These are phyloP conservation scores for Stenopsyche tienmushanensis DNA, from an alignment of 1,140 invertebrate genomes.

Conservation along the genomic window DNA sequence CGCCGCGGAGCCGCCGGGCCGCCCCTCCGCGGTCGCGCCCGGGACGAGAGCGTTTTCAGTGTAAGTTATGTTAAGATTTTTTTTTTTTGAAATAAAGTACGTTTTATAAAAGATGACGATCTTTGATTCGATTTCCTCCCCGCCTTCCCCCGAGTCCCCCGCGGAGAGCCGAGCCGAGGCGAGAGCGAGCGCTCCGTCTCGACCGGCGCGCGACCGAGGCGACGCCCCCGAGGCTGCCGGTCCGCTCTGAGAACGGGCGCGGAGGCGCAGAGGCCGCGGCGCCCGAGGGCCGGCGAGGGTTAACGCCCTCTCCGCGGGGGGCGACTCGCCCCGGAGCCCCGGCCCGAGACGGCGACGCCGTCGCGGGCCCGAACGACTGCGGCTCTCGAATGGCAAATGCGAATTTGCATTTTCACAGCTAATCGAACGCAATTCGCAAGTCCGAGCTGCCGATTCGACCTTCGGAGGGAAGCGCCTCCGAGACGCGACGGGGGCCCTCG, in stretches of 20 bases:
- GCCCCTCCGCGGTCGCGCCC: slow-evolving; percentile 16
- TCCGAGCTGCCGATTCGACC: too few relatives aligned
- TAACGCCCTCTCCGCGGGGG: slow-evolving; percentile 18
- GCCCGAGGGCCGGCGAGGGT: neutral
- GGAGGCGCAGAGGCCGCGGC: too few relatives aligned
- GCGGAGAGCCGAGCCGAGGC: slow-evolving; percentile 18
- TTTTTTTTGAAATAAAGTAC: slow-evolving; percentile 41
- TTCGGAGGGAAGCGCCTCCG: too few relatives aligned
- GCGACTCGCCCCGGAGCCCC: neutral
- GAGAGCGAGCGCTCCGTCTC: slow-evolving; percentile 4
- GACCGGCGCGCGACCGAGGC: too few relatives aligned
- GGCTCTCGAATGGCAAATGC: neutral
- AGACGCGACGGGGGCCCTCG: too few relatives aligned
- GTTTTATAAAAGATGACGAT: slow-evolving; percentile 32
- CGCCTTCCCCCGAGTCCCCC: too few relatives aligned
- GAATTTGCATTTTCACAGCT: neutral
- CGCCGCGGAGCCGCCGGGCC: neutral
- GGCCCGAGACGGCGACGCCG: too few relatives aligned
- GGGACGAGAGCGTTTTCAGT: too few relatives aligned
- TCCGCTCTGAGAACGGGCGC: too few relatives aligned
- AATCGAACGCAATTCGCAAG: too few relatives aligned
- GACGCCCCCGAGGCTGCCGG: too few relatives aligned
- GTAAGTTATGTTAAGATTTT: slow-evolving; percentile 41
- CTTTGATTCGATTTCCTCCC: slow-evolving; percentile 7
- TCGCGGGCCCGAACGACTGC: neutral